Evolutionary conservation across 2,113 vertebrate genomes (phyloP), one percentile per base, ranked within the genome.

Genomic region (Periophthalmodon schlosseri): DNA sequence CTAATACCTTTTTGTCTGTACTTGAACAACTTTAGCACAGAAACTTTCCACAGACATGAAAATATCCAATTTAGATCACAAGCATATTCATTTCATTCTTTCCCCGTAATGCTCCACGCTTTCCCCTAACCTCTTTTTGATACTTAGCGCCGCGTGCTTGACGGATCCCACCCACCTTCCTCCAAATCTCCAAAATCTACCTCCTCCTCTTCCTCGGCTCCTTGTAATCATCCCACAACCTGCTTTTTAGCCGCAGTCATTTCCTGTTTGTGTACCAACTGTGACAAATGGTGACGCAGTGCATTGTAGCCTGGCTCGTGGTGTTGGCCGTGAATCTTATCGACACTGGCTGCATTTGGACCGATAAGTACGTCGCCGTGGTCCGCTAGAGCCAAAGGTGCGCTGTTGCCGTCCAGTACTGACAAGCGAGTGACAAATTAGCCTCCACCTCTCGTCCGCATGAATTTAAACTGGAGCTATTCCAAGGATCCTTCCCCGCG

Each of bases 401-500:
- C 50, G 24, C 73, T n/a, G 75, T 71, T 60, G 77, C 82, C 78
- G 75, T 85, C 86, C 75, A 69, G 66, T 0, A 61, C 77, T 81
- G 86, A 84, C 75, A 68, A 65, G 76, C 69, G 73, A 60, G 23
- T 28, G 73, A 87, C 86, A 84, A 88, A 88, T 80, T 68, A 69
- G 56, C 8, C 61, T 77, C 82, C 69, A 80, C 72, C 80, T 79
- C 24, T 24, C 70, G 66, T 85, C 76, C 75, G 69, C 60, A 44
- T 16, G n/a, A 77, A 83, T 82, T 75, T 70, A 72, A 23, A 77
- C 72, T 57, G 33, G 78, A 57, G 56, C 65, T 16, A 69, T 75
- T 73, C 71, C 77, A 69, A 70, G 75, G 66, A 70, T 24, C 72
- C 72, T 39, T 70, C 61, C 16, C 28, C 65, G 66, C 68, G n/a